Percentiles rank a stretch among this genome's conserved stretches.
phyloP scores from a whole-genome alignment of 2,113 vertebrate species.

The Desmodus rotundus region DNA sequence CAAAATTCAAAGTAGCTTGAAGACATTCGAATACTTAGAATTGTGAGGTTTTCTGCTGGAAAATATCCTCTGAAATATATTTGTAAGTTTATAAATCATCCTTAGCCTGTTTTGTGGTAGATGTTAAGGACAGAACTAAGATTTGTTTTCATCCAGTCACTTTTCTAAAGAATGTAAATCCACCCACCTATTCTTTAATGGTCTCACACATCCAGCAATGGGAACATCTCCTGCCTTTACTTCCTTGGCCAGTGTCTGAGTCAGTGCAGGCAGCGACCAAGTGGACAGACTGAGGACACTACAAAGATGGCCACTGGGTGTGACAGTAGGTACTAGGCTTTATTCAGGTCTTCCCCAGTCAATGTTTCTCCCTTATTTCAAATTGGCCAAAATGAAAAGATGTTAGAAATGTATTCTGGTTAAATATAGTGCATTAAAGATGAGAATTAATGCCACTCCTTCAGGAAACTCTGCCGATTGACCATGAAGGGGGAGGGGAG shows the following conservation, averaged over 20 bases:
- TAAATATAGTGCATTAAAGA: neutral
- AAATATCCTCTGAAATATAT: constrained; percentile 26
- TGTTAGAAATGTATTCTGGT: neutral
- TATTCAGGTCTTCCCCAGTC: neutral
- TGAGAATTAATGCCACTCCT: neutral
- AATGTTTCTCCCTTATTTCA: neutral
- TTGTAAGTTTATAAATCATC: neutral
- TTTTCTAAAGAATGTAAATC: constrained; percentile 15
- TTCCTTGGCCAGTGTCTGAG: neutral
- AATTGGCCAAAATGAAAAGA: neutral
- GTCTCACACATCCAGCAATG: neutral
- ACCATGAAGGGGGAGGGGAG: neutral
- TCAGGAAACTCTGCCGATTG: neutral
- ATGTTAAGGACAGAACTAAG: neutral
- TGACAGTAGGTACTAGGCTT: neutral
- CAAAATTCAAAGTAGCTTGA: constrained; percentile 22
- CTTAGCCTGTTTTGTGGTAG: neutral
- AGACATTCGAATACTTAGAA: neutral
- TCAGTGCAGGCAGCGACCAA: neutral
- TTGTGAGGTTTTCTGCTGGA: constrained; percentile 13
- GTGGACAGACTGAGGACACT: neutral
- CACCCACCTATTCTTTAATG: neutral
- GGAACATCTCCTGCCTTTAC: neutral
- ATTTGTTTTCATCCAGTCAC: constrained; percentile 3
- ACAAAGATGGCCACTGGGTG: neutral